Evolutionary conservation across 2,888 invertebrate genomes (phyloP).

Genomic region (Drosophila anomelani): DNA sequence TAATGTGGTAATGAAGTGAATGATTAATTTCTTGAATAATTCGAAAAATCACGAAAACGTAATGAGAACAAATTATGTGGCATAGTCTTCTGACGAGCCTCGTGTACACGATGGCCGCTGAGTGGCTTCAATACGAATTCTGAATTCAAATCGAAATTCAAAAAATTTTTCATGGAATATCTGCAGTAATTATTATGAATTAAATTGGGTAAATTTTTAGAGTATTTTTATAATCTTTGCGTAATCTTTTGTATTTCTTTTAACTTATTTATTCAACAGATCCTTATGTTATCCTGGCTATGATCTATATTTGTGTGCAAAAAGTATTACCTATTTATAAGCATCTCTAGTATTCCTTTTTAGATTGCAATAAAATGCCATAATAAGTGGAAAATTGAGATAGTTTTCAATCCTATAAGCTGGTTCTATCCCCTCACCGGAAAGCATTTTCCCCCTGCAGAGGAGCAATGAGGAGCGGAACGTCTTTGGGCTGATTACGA

Average conservation of each 20-base stretch:
- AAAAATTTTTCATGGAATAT: not conserved
- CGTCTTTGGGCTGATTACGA: constrained; percentile 27
- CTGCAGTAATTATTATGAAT: not conserved
- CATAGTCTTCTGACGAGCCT: constrained; percentile 16
- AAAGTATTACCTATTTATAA: not conserved
- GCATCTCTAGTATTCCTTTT: not conserved
- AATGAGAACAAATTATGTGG: constrained; percentile 60
- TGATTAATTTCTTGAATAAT: constrained; percentile 67
- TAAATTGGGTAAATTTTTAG: not conserved
- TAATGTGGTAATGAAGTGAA: constrained; percentile 67
- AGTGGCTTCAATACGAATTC: not conserved
- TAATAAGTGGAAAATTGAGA: not conserved
- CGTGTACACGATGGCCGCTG: not conserved
- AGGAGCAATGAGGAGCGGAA: not conserved
- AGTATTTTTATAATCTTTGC: not conserved
- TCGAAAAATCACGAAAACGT: constrained; percentile 46
- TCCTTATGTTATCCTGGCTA: no score
- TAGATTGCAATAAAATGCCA: no score
- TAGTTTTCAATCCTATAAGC: no score
- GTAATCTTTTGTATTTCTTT: not conserved
- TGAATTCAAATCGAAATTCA: not conserved
- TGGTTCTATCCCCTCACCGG: not conserved
- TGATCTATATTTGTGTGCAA: not conserved
- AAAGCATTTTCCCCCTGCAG: not conserved
- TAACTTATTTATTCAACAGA: not conserved